Evolutionary conservation across 2,888 invertebrate genomes (phyloP).

Genomic region (Diadegma fenestrale): DNA sequence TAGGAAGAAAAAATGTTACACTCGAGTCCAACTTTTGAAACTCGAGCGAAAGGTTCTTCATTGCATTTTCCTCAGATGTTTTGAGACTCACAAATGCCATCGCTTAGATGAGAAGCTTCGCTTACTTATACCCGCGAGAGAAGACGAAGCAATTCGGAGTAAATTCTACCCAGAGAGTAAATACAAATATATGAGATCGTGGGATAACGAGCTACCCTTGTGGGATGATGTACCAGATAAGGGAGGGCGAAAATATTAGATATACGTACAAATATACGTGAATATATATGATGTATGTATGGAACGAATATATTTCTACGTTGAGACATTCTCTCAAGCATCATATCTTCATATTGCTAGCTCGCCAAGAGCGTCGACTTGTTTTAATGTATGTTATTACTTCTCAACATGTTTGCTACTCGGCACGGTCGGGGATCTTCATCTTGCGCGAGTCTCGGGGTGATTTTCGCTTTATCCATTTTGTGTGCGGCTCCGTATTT

Average conservation of each 20-base stretch:
- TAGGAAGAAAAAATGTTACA: neutral
- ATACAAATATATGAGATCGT: slow-evolving; percentile 70
- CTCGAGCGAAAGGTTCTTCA: neutral
- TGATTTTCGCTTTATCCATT: slow-evolving; percentile 37
- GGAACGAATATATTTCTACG: neutral
- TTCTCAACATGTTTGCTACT: slow-evolving; percentile 56
- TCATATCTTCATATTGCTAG: slow-evolving; percentile 30
- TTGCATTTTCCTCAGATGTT: slow-evolving; percentile 51
- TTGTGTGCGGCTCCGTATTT: slow-evolving; percentile 64
- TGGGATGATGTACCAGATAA: slow-evolving; percentile 28
- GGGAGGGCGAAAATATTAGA: slow-evolving; percentile 32
- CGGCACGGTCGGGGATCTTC: slow-evolving; percentile 8
- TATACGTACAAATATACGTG: neutral
- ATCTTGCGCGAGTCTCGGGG: slow-evolving; percentile 45
- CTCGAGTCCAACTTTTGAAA: neutral
- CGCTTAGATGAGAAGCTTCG: slow-evolving; percentile 34
- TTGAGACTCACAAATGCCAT: slow-evolving; percentile 24
- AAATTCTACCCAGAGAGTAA: slow-evolving; percentile 68
- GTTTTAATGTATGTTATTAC: slow-evolving; percentile 71
- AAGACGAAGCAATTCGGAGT: slow-evolving; percentile 23
- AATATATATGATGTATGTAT: neutral
- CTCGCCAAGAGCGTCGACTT: slow-evolving; percentile 61
- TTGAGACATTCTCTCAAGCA: slow-evolving; percentile 27
- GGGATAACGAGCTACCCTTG: slow-evolving; percentile 37
- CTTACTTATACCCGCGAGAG: slow-evolving; percentile 38